Percentiles rank a stretch among this genome's conserved stretches.
phyloP scores from a whole-genome alignment of 2,888 invertebrate genomes.

The Operophtera brumata region DNA sequence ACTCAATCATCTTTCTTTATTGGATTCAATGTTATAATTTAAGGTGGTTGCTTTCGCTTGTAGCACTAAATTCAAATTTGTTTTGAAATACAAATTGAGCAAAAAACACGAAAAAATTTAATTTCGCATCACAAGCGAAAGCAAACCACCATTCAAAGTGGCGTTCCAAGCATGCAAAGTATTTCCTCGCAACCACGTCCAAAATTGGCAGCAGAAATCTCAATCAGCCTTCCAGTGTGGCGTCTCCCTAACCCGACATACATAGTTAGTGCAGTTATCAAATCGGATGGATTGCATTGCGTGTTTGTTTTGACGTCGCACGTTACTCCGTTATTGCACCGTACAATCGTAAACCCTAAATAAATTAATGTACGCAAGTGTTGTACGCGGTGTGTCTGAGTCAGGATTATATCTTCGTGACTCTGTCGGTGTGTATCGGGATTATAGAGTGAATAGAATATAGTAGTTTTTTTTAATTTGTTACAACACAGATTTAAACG shows the following conservation, averaged over 20 bases:
- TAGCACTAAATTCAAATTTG: too few species aligned
- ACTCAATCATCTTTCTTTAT: too few species aligned
- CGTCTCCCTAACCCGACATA: conserved; percentile 22
- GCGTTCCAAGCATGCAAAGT: too few species aligned
- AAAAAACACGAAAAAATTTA: too few species aligned
- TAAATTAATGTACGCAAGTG: conserved; percentile 30
- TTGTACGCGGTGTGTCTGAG: conserved; percentile 11
- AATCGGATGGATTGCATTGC: conserved; percentile 55
- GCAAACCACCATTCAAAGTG: too few species aligned
- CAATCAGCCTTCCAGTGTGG: conserved; percentile 24
- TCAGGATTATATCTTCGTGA: not conserved
- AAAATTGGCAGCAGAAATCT: conserved; percentile 8
- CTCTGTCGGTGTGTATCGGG: not conserved
- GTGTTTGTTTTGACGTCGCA: conserved; percentile 50
- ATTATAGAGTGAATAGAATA: not conserved
- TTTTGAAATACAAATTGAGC: too few species aligned
- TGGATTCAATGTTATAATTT: too few species aligned
- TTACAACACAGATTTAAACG: too few species aligned
- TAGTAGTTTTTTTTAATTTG: too few species aligned
- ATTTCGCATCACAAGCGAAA: too few species aligned
- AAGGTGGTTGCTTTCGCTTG: too few species aligned
- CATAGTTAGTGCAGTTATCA: conserved; percentile 54
- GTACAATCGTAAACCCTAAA: conserved; percentile 34
- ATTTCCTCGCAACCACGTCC: too few species aligned
- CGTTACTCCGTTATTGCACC: conserved; percentile 35